phyloP scores from a whole-genome alignment of 2,113 vertebrate genomes.

The Cavia aperea region DNA sequence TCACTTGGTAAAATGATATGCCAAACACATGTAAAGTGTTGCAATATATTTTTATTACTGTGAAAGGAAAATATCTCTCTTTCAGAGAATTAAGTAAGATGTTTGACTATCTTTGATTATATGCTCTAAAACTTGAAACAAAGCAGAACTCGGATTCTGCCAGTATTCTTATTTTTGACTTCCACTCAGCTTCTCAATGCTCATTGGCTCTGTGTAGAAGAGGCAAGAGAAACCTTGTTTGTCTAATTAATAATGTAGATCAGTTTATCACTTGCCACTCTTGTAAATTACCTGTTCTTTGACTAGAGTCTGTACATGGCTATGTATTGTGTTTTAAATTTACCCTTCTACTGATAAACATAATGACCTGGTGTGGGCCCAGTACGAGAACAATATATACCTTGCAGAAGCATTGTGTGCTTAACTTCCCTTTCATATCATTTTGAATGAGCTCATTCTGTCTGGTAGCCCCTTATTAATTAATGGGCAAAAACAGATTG shows the following conservation, averaged over 20 bases:
- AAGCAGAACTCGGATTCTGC: background rate
- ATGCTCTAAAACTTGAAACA: background rate
- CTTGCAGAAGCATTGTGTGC: background rate
- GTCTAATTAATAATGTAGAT: background rate
- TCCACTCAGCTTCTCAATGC: background rate
- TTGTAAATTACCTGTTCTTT: background rate
- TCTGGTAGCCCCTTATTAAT: background rate
- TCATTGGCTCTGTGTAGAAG: background rate
- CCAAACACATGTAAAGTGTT: background rate
- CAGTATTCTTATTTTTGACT: background rate
- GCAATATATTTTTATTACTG: background rate
- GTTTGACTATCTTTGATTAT: background rate
- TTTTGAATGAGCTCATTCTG: background rate
- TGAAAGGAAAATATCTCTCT: background rate
- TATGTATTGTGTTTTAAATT: background rate
- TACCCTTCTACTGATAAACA: background rate
- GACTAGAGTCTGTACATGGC: background rate
- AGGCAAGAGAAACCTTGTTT: background rate
- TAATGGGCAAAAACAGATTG: background rate
- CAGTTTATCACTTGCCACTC: background rate
- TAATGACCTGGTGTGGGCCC: background rate
- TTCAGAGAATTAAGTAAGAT: background rate
- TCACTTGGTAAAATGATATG: background rate
- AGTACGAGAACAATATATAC: background rate
- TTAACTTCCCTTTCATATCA: background rate